Conservation (phyloP, 2,113 vertebrate species). For the Sinosuthora webbiana region DNA sequence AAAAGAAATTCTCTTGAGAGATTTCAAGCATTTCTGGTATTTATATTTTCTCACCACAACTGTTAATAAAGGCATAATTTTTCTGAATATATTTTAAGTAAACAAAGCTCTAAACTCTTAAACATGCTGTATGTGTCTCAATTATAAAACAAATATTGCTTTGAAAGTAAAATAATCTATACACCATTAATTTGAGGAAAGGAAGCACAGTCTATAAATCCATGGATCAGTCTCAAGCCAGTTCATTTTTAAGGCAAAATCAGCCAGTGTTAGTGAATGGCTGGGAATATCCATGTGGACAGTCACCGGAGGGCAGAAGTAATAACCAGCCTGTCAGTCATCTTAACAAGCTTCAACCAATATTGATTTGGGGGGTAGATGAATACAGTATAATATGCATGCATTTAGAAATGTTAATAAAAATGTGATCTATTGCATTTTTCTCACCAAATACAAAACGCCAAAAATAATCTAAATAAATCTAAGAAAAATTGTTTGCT, state of each 20-base stretch:
- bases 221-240: background rate
- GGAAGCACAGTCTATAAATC: conserved; percentile 19
- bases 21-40: background rate
- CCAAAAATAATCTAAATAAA: background rate
- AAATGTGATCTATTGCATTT: background rate
- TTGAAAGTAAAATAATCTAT: conserved; percentile 40
- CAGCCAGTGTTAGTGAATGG: conserved; percentile 17
- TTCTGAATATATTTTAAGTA: background rate
- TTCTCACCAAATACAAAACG: background rate
- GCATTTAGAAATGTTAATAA: conserved; percentile 25
- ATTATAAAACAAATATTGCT: conserved; percentile 5
- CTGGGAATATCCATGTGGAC: conserved; percentile 52
- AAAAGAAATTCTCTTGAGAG: background rate
- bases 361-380: conserved; percentile 13
- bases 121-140: background rate
- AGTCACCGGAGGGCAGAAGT: conserved; percentile 44
- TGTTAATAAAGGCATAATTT: background rate
- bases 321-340: conserved; percentile 75
- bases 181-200: background rate
- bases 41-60: background rate
- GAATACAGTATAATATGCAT: background rate
- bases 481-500: conserved; percentile 21
- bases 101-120: background rate
- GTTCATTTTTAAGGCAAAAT: conserved; percentile 34
- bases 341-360: conserved; percentile 51